Percentiles rank a stretch among this genome's conserved stretches.
phyloP scores from a whole-genome alignment of 2,888 invertebrate genomes.

The Galerucella pusilla region DNA sequence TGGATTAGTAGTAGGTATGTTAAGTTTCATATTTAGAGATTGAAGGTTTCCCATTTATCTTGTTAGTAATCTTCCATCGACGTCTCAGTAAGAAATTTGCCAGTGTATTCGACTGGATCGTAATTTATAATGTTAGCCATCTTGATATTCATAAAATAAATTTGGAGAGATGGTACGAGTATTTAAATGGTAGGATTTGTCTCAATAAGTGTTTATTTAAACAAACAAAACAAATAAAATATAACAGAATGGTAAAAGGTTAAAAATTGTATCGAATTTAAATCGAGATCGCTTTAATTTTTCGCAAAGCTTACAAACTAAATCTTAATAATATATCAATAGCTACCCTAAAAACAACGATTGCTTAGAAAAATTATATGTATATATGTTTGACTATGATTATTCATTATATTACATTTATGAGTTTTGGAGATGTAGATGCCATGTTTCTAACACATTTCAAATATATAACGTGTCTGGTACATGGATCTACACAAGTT shows the following conservation, averaged over 20 bases:
- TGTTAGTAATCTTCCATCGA: no score
- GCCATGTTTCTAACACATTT: constrained; percentile 59
- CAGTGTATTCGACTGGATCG: no score
- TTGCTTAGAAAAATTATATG: constrained; percentile 68
- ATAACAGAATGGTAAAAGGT: constrained; percentile 57
- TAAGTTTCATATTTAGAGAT: no score
- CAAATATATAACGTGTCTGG: constrained; percentile 51
- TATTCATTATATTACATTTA: constrained; percentile 62
- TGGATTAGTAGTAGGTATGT: no score
- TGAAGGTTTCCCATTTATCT: no score
- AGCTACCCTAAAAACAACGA: constrained; percentile 66
- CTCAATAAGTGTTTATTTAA: constrained; percentile 49
- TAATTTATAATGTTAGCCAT: background rate
- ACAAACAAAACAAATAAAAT: constrained; percentile 53
- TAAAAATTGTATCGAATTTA: constrained; percentile 58
- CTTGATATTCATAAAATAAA: background rate
- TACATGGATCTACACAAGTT: constrained; percentile 56
- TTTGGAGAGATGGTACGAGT: constrained; percentile 14
- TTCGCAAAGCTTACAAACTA: constrained; percentile 66
- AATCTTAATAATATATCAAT: constrained; percentile 65
- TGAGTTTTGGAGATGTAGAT: constrained; percentile 62
- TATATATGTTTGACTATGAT: constrained; percentile 65
- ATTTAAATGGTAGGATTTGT: constrained; percentile 10
- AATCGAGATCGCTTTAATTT: constrained; percentile 65
- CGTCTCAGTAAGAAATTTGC: no score